Conservation (phyloP, 23 tunicate species). For the Diplosoma virens region DNA sequence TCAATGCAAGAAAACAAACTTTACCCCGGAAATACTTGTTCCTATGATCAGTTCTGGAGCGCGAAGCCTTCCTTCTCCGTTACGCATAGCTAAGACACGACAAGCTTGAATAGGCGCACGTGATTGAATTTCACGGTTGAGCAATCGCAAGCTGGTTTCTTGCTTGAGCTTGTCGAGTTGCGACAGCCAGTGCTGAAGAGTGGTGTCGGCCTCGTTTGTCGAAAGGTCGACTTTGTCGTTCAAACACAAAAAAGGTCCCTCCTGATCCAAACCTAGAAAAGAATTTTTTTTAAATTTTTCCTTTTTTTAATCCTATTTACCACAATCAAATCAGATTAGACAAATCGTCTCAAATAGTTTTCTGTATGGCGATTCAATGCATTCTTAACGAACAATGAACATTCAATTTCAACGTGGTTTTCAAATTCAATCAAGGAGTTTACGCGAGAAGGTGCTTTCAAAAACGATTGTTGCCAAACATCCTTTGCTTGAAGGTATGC, state of each 20-base stretch:
- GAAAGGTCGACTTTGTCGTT: conserved; percentile 85
- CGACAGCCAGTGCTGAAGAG: conserved; percentile 61
- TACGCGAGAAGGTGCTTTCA: no score
- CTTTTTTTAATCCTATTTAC: no score
- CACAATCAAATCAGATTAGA: no score
- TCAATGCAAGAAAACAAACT: no score
- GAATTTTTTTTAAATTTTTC: no score
- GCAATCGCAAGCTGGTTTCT: conserved; percentile 63
- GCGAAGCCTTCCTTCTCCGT: conserved; percentile 56
- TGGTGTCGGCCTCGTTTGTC: conserved; percentile 77
- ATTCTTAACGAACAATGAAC: no score
- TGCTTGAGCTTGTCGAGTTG: conserved; percentile 61
- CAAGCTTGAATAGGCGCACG: conserved; percentile 73
- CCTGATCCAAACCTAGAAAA: conserved; percentile 11
- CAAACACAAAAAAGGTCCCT: conserved; percentile 57
- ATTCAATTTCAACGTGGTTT: background rate
- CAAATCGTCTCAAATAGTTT: no score
- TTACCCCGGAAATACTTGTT: conserved; percentile 70
- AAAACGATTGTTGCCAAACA: no score
- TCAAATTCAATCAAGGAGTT: no score
- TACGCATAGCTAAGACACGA: conserved; percentile 58
- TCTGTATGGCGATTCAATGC: no score
- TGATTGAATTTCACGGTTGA: conserved; percentile 65
- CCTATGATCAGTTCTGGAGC: conserved; percentile 64
- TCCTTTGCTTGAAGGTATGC: no score